Evolutionary conservation across 2,113 vertebrate species (phyloP).

Genomic region (Melanocharis versteri): DNA sequence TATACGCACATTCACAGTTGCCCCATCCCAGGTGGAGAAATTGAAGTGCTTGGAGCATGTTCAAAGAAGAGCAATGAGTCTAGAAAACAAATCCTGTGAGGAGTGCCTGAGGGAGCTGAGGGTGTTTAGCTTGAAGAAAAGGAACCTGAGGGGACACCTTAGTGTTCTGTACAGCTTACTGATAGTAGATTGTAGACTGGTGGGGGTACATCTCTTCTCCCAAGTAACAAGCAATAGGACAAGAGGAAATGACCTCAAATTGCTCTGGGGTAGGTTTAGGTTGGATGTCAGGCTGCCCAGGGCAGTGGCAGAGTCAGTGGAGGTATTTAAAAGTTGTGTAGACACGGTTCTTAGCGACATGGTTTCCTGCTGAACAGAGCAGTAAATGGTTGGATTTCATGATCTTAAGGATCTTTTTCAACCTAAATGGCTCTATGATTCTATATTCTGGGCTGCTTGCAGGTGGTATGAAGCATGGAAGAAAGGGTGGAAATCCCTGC

Average conservation of each 20-base stretch:
- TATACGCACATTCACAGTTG: not conserved
- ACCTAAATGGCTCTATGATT: not conserved
- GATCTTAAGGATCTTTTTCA: not conserved
- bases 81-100: not conserved
- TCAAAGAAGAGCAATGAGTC: not conserved
- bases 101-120: not conserved
- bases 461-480: not conserved
- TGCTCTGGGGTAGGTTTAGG: not conserved
- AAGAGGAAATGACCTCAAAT: not conserved
- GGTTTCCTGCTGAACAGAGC: not conserved
- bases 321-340: not conserved
- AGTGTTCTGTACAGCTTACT: not conserved
- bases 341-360: not conserved
- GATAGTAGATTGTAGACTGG: not conserved
- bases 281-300: not conserved
- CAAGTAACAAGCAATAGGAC: accelerated
- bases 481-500: not conserved
- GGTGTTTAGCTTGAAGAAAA: not conserved
- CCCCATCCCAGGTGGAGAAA: not conserved
- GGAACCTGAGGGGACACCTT: not conserved
- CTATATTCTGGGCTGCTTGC: not conserved
- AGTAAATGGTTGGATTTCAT: not conserved
- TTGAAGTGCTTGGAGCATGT: accelerated
- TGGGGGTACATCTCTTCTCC: not conserved
- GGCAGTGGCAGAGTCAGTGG: not conserved